A percentile compares a stretch with the other conserved stretches of the same genome.
phyloP scores from a whole-genome alignment of 2,113 vertebrate genomes.

The Brachyhypopomus gauderio region DNA sequence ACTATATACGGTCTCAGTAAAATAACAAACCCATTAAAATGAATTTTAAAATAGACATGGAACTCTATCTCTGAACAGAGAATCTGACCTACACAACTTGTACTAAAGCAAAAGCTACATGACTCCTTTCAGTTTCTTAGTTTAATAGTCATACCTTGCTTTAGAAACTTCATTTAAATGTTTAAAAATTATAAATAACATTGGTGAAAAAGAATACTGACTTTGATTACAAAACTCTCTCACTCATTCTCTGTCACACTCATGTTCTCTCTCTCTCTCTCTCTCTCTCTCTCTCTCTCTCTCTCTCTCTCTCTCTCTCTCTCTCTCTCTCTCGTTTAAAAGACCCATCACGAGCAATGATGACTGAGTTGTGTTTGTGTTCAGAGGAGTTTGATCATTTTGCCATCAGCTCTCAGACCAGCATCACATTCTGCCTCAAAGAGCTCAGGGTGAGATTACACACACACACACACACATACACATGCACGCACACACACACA shows the following conservation, averaged over 20 bases:
- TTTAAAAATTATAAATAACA: no score
- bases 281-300: neutral
- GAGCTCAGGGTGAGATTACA: conserved; percentile 83
- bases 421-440: conserved; percentile 92
- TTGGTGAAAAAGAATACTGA: no score
- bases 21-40: no score
- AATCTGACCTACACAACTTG: no score
- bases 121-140: no score
- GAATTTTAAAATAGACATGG: no score
- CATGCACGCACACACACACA: neutral
- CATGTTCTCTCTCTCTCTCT: neutral
- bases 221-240: no score
- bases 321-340: conserved; percentile 11
- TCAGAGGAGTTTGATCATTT: conserved; percentile 86
- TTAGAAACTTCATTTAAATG: no score
- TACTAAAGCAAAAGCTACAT: no score
- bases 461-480: neutral
- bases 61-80: no score
- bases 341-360: conserved; percentile 79
- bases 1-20: no score
- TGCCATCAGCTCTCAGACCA: conserved; percentile 66
- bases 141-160: no score
- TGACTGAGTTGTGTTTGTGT: conserved; percentile 85
- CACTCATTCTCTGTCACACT: neutral
- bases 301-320: neutral